phyloP scores from a whole-genome alignment of 2,113 vertebrate genomes.

The Oxygymnocypris stewartii region DNA sequence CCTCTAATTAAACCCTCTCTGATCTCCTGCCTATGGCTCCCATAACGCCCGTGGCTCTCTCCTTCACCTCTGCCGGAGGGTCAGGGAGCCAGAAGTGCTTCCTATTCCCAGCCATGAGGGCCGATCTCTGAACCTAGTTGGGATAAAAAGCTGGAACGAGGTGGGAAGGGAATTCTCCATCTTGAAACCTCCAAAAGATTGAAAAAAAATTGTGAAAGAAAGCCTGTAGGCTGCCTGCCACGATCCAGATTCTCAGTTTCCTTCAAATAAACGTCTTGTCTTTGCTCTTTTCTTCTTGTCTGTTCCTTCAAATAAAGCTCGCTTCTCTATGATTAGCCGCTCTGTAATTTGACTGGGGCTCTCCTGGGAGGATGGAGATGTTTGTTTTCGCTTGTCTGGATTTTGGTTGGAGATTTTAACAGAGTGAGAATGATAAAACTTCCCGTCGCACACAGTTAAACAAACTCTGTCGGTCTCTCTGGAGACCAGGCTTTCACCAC shows the following conservation, averaged over 20 bases:
- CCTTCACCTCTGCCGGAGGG: conserved; percentile 17
- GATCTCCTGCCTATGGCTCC: conserved; percentile 44
- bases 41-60: conserved; percentile 5
- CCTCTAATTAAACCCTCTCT: conserved; percentile 55
- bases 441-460: conserved; percentile 43
- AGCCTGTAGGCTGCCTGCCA: neutral
- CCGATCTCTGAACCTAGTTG: neutral
- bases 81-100: conserved; percentile 14
- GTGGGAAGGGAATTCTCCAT: neutral
- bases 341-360: conserved; percentile 54
- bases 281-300: conserved; percentile 28
- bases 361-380: conserved; percentile 55
- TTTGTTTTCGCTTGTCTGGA: conserved; percentile 56
- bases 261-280: conserved; percentile 45
- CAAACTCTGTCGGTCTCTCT: conserved; percentile 28
- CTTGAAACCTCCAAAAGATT: neutral
- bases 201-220: neutral
- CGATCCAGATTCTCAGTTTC: conserved; percentile 16
- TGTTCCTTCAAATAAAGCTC: conserved; percentile 40
- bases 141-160: neutral
- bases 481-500: neutral
- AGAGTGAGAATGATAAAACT: conserved; percentile 45
- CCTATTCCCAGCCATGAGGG: conserved; percentile 22
- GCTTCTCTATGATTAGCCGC: conserved; percentile 52
- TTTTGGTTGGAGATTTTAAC: conserved; percentile 49